A percentile compares a stretch with the other conserved stretches of the same genome.
These are phyloP conservation scores for Epirrhoe tristata DNA, from an alignment of 2,888 invertebrate genomes.

Conservation along the genomic window DNA sequence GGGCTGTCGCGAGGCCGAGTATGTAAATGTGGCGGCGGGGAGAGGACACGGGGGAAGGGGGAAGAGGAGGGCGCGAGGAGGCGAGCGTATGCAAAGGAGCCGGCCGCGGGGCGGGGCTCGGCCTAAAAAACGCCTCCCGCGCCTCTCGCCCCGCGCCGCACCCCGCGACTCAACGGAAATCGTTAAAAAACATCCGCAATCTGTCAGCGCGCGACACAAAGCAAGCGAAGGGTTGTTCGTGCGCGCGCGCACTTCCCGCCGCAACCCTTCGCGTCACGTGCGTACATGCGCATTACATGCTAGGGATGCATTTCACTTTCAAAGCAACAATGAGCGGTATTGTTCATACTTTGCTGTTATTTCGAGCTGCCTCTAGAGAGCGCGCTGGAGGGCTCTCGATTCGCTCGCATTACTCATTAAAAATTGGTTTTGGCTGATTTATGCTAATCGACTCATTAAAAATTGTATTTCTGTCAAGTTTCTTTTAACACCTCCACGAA, in stretches of 20 bases:
- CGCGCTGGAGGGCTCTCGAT: neutral
- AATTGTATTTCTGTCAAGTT: neutral
- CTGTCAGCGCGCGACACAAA: conserved; percentile 58
- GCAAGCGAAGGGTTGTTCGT: conserved; percentile 59
- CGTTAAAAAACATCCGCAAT: conserved; percentile 64
- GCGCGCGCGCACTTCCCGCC: conserved; percentile 57
- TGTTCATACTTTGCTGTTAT: conserved; percentile 30
- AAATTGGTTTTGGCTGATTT: neutral
- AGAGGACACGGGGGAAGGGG: conserved; percentile 27
- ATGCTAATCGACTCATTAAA: neutral
- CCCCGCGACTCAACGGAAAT: conserved; percentile 51
- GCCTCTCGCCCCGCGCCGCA: conserved; percentile 44
- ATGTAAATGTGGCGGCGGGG: conserved; percentile 3
- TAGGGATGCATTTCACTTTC: conserved; percentile 60
- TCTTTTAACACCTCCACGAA: neutral
- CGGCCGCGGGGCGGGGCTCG: conserved; percentile 53
- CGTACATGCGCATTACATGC: conserved; percentile 42
- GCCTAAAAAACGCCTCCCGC: conserved; percentile 55
- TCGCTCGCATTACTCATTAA: neutral
- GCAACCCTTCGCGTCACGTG: conserved; percentile 53
- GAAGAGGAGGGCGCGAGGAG: conserved; percentile 35
- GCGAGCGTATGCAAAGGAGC: conserved; percentile 65
- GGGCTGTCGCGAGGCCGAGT: conserved; percentile 1
- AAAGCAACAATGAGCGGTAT: conserved; percentile 32
- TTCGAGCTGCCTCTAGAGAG: conserved; percentile 2